Evolutionary conservation across 2,888 invertebrate genomes (phyloP).

Genomic region (Orchestes rusci): DNA sequence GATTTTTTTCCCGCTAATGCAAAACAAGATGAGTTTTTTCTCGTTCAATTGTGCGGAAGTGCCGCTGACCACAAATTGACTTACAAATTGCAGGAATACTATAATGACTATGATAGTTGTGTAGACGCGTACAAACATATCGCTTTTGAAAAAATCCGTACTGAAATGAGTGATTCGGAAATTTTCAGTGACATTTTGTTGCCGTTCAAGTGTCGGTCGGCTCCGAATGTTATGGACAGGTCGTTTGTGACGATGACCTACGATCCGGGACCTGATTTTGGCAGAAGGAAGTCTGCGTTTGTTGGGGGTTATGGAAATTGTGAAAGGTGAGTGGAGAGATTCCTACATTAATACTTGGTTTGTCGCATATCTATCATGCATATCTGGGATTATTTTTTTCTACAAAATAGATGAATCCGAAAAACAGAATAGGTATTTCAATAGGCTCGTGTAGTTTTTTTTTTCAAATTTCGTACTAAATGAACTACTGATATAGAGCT

Average conservation of each 20-base stretch:
- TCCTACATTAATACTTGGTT: too few relatives aligned
- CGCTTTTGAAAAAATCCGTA: not conserved
- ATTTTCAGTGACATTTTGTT: conserved; percentile 37
- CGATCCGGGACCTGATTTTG: conserved; percentile 47
- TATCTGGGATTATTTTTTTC: too few relatives aligned
- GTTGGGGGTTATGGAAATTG: conserved; percentile 28
- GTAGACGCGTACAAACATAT: conserved; percentile 46
- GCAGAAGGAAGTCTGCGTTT: conserved; percentile 50
- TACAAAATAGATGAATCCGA: too few relatives aligned
- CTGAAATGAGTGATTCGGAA: conserved; percentile 41
- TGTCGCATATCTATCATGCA: too few relatives aligned
- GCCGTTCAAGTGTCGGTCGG: conserved; percentile 49
- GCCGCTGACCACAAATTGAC: conserved; percentile 36
- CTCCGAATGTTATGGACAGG: conserved; percentile 47
- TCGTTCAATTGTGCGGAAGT: conserved; percentile 38
- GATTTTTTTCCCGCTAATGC: conserved; percentile 4
- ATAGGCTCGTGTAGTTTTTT: too few relatives aligned
- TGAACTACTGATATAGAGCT: too few relatives aligned
- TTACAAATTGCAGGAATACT: conserved; percentile 49
- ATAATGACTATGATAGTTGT: conserved; percentile 58
- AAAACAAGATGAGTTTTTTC: conserved; percentile 40
- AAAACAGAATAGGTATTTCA: too few relatives aligned
- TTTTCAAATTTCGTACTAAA: too few relatives aligned
- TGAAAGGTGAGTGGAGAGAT: conserved; percentile 30
- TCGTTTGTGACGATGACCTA: conserved; percentile 41